phyloP scores from a whole-genome alignment of 2,113 vertebrate species.

The Ahaetulla prasina region DNA sequence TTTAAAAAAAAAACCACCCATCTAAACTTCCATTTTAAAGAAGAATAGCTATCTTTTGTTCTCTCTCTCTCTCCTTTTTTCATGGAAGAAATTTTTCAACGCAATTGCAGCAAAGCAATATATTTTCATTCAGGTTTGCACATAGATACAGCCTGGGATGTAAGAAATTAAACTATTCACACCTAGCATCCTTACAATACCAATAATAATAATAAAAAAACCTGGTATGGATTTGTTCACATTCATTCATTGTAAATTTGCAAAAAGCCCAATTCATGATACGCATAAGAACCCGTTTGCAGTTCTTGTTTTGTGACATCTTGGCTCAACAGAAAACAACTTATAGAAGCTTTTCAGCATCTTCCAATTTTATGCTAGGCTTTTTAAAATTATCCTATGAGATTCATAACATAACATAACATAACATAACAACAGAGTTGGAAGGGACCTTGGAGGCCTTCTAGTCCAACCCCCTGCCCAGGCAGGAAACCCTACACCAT shows the following conservation, averaged over 20 bases:
- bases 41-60: not conserved
- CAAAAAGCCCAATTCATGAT: slow-evolving; percentile 17
- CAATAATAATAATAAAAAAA: not conserved
- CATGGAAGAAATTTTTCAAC: not conserved
- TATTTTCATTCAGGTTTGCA: not conserved
- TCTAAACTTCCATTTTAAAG: not conserved
- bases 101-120: not conserved
- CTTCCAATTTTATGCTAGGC: not conserved
- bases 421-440: no score
- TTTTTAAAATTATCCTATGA: not conserved
- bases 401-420: no score
- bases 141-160: not conserved
- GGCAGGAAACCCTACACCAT: no score
- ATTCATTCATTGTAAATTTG: slow-evolving; percentile 3
- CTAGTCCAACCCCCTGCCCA: no score
- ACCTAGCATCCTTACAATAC: not conserved
- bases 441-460: no score
- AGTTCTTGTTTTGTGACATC: not conserved
- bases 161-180: not conserved
- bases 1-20: not conserved
- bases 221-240: not conserved
- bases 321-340: slow-evolving; percentile 8
- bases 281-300: slow-evolving; percentile 20
- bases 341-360: not conserved
- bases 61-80: not conserved